phyloP scores from a whole-genome alignment of 1,140 invertebrate species.

The Pogonus chalceus region DNA sequence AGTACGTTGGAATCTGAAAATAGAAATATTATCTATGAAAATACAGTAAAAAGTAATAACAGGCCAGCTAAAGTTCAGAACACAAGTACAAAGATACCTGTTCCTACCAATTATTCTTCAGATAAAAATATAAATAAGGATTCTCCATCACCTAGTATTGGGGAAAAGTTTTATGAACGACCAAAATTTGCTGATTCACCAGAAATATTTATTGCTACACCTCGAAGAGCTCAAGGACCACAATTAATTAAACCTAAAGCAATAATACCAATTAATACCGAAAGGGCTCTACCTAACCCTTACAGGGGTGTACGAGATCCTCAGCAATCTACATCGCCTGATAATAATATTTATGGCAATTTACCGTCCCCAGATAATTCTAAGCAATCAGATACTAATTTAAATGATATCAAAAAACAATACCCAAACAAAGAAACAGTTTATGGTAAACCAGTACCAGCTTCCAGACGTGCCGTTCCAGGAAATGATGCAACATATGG shows the following conservation, averaged over 20 bases:
- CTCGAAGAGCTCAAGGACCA: constrained; percentile 25
- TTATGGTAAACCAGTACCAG: not conserved
- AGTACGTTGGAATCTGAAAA: constrained; percentile 26
- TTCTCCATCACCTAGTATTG: not conserved
- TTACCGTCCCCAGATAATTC: not conserved
- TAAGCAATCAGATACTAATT: not conserved
- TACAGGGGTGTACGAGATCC: constrained; percentile 11
- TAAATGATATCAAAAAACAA: not conserved
- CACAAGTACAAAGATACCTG: not conserved
- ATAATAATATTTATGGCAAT: not conserved
- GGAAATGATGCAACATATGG: not conserved
- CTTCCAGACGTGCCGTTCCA: not conserved
- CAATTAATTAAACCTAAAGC: constrained; percentile 31
- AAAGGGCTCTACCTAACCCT: constrained; percentile 29
- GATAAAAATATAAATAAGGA: not conserved
- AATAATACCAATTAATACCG: constrained; percentile 30
- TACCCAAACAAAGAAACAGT: not conserved
- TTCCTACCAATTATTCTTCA: not conserved
- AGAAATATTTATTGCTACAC: constrained; percentile 19
- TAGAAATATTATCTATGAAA: constrained; percentile 1
- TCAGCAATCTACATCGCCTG: not conserved
- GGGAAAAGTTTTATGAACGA: not conserved
- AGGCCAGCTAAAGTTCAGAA: not conserved
- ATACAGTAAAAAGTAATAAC: not conserved
- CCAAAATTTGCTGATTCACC: constrained; percentile 9